phyloP scores from a whole-genome alignment of 2,113 vertebrate species.

The Monopterus albus region DNA sequence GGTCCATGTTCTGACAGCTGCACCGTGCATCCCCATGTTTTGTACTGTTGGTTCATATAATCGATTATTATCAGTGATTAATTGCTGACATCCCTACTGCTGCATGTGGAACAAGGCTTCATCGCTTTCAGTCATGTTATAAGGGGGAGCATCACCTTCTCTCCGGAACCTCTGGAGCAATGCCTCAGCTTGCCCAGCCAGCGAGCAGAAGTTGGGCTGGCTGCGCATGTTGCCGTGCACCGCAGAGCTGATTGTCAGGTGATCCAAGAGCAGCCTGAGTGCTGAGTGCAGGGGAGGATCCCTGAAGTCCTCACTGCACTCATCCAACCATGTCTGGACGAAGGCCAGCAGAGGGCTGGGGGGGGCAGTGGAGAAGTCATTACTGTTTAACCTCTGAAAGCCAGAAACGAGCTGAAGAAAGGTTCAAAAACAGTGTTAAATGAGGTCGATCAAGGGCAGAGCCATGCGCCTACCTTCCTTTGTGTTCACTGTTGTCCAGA shows the following conservation, averaged over 20 bases:
- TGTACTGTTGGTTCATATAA: no score
- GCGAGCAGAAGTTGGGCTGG: conserved; percentile 71
- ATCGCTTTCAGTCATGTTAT: no score
- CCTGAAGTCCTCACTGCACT: conserved; percentile 87
- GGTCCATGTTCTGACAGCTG: no score
- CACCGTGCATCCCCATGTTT: no score
- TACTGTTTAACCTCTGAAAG: conserved; percentile 17
- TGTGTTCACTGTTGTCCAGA: conserved; percentile 64
- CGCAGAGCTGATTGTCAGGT: conserved; percentile 73
- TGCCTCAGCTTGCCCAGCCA: conserved; percentile 76
- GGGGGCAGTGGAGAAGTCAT: neutral
- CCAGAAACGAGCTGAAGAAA: neutral
- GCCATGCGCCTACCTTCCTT: conserved; percentile 72
- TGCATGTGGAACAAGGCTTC: no score
- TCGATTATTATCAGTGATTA: no score
- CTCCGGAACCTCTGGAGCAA: conserved; percentile 79
- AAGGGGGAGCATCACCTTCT: conserved; percentile 72
- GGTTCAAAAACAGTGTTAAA: neutral
- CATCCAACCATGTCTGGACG: conserved; percentile 86
- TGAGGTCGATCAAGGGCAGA: no score
- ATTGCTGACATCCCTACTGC: no score
- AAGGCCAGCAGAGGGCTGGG: conserved; percentile 77
- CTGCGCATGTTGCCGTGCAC: conserved; percentile 48
- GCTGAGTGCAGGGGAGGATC: conserved; percentile 82
- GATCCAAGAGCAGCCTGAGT: conserved; percentile 72